Percentiles rank a stretch among this genome's conserved stretches.
phyloP scores from a whole-genome alignment of 2,888 invertebrate genomes.

The Patella depressa region DNA sequence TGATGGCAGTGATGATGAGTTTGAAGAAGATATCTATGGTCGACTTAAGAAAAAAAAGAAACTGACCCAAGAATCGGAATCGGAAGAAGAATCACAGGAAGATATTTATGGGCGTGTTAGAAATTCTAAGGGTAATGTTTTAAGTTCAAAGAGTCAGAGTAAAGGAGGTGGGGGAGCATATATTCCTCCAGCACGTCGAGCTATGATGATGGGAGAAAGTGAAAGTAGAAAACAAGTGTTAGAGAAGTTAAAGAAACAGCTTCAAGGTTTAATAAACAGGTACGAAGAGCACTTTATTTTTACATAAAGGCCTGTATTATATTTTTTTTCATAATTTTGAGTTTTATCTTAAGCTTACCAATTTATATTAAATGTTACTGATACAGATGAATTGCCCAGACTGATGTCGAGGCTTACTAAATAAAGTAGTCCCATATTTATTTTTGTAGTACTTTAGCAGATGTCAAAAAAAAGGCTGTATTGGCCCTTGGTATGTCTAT shows the following conservation, averaged over 20 bases:
- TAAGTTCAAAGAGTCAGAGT: conserved; percentile 68
- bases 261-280: conserved; percentile 90
- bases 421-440: too few species aligned
- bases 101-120: conserved; percentile 94
- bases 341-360: too few species aligned
- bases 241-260: conserved; percentile 80
- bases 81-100: conserved; percentile 75
- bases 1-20: conserved; percentile 10
- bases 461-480: too few species aligned
- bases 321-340: too few species aligned
- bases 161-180: conserved; percentile 77
- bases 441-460: too few species aligned
- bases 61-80: conserved; percentile 16
- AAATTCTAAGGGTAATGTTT: conserved; percentile 84
- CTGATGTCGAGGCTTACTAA: too few species aligned
- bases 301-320: too few species aligned
- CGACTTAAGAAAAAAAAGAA: conserved; percentile 12
- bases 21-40: neutral
- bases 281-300: conserved; percentile 32
- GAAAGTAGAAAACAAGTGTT: conserved; percentile 75
- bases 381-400: too few species aligned
- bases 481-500: too few species aligned
- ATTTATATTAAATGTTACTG: too few species aligned
- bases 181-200: conserved; percentile 86
- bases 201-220: conserved; percentile 72